A percentile compares a stretch with the other conserved stretches of the same genome.
Evolutionary conservation across 1,140 invertebrate species (phyloP).

Genomic region (Drosophila lini): DNA sequence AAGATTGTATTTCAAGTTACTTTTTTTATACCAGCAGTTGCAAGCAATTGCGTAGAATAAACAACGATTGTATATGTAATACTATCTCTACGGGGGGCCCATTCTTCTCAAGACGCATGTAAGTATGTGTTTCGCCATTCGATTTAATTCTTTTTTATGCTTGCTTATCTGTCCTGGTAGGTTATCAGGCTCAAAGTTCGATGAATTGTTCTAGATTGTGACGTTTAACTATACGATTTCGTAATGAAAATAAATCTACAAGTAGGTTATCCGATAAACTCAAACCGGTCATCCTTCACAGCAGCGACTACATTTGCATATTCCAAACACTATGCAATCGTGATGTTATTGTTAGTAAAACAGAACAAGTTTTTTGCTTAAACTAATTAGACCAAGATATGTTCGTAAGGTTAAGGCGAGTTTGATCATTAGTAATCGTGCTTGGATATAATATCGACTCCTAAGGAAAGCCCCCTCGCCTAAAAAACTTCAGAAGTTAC

Average conservation of each 20-base stretch:
- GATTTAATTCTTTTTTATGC: neutral
- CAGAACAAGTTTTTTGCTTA: slow-evolving; percentile 4
- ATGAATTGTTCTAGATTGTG: slow-evolving; percentile 23
- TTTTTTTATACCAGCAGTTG: slow-evolving; percentile 31
- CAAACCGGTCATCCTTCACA: slow-evolving; percentile 10
- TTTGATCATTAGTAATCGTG: neutral
- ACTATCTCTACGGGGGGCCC: slow-evolving; percentile 13
- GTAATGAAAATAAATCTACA: neutral
- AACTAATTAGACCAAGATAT: slow-evolving; percentile 9
- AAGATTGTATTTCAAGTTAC: slow-evolving; percentile 11
- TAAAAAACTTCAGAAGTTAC: too few species aligned
- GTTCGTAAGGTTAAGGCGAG: neutral
- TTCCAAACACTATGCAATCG: neutral
- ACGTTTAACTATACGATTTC: slow-evolving; percentile 12
- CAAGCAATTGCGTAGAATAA: slow-evolving; percentile 31
- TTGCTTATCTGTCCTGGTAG: slow-evolving; percentile 14
- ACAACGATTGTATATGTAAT: slow-evolving; percentile 17
- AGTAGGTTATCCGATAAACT: neutral
- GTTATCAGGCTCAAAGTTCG: slow-evolving; percentile 23
- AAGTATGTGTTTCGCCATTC: neutral
- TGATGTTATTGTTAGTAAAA: slow-evolving; percentile 10
- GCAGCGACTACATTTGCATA: neutral
- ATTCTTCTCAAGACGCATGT: neutral
- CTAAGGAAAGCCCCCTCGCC: too few species aligned
- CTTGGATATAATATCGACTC: neutral